These are phyloP conservation scores for Cliona cf. orientalis DNA, from an alignment of 37 sponge, comb jelly and placozoan genomes.

Conservation along the genomic window DNA sequence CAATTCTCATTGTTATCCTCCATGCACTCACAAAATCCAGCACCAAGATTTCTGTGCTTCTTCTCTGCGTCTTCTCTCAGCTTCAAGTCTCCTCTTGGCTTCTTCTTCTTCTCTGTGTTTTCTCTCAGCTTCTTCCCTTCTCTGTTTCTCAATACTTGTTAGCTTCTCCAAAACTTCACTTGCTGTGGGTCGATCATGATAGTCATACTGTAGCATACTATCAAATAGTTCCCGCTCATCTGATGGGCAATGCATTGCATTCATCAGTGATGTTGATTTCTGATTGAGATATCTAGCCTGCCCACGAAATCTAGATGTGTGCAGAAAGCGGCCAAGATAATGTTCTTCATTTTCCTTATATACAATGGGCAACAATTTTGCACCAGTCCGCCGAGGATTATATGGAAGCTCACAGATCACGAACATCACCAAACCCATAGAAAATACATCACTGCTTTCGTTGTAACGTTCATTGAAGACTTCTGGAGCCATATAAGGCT, in stretches of 20 bases:
- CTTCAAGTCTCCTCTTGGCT: no score
- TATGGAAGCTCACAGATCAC: constrained; percentile 41
- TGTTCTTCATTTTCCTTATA: background rate
- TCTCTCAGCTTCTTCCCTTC: no score
- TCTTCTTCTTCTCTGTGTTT: no score
- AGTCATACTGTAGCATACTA: constrained; percentile 19
- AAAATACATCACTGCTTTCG: constrained; percentile 38
- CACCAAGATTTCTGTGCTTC: no score
- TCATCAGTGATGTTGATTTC: background rate
- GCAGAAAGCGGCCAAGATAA: background rate
- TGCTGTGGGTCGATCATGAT: constrained; percentile 14
- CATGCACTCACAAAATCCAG: no score
- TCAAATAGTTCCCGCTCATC: constrained; percentile 16
- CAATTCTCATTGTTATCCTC: no score
- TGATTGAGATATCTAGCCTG: background rate
- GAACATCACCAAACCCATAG: constrained; percentile 38
- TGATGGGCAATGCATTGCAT: background rate
- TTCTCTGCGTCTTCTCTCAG: no score
- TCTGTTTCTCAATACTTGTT: background rate
- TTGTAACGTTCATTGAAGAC: constrained; percentile 36
- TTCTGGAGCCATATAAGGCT: constrained; percentile 52
- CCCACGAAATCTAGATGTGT: background rate
- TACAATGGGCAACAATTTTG: constrained; percentile 3
- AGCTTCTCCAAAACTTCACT: background rate
- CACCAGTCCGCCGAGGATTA: no score